Conservation (phyloP, 35 echinoderm and acorn worm species). For the Diadema setosum region DNA sequence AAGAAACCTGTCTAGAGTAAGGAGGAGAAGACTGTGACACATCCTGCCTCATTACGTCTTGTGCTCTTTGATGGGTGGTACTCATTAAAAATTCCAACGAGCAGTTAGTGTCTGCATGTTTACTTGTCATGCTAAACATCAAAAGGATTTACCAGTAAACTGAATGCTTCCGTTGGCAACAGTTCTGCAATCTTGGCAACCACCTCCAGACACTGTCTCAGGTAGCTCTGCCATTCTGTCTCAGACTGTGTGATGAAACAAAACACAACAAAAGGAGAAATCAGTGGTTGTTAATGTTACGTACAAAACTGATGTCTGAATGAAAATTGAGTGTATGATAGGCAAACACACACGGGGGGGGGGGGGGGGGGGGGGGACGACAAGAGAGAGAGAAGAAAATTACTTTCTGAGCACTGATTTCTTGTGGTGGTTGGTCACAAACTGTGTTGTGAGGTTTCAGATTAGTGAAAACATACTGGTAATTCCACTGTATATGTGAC, state of each 20-base stretch:
- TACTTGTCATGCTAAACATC: background rate
- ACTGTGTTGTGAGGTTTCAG: too few species aligned
- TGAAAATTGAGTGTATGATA: too few species aligned
- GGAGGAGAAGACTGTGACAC: background rate
- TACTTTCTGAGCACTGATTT: too few species aligned
- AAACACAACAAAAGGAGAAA: background rate
- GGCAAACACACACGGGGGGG: too few species aligned
- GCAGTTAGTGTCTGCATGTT: background rate
- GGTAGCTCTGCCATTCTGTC: constrained; percentile 98
- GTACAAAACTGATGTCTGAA: background rate
- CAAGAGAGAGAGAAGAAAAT: too few species aligned
- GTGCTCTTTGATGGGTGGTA: background rate
- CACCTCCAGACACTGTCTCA: constrained; percentile 85
- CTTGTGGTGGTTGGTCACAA: too few species aligned
- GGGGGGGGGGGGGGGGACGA: too few species aligned
- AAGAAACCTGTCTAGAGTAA: too few species aligned
- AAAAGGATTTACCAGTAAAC: constrained; percentile 75
- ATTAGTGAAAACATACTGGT: too few species aligned
- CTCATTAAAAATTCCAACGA: background rate
- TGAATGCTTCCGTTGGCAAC: constrained; percentile 90
- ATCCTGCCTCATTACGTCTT: background rate
- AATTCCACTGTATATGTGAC: too few species aligned
- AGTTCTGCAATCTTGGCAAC: constrained; percentile 94
- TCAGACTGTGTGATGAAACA: constrained; percentile 56
- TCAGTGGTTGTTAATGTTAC: background rate